phyloP scores from a whole-genome alignment of 1,140 invertebrate genomes.

The Drosophila parvula region DNA sequence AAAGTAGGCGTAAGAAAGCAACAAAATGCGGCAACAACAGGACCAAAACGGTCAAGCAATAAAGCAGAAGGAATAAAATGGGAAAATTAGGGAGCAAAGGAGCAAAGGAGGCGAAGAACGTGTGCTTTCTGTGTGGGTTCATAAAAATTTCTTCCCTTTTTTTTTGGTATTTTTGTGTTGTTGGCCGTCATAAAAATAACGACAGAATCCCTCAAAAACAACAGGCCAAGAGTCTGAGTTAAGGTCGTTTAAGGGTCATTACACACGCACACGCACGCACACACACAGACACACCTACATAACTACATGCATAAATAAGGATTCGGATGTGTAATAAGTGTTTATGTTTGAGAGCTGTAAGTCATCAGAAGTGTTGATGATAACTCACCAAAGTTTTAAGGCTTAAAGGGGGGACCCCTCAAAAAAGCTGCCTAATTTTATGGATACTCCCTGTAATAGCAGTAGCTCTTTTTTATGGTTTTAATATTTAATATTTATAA shows the following conservation, averaged over 20 bases:
- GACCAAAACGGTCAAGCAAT: constrained; percentile 24
- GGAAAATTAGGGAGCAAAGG: constrained; percentile 3
- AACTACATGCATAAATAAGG: neutral
- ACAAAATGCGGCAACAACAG: constrained; percentile 30
- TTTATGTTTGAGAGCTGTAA: constrained; percentile 27
- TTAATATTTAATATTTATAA: constrained; percentile 1
- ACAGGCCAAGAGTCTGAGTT: constrained; percentile 35
- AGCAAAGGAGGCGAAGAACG: constrained; percentile 19
- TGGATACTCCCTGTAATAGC: neutral
- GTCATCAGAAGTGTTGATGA: constrained; percentile 42
- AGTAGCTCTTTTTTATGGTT: neutral
- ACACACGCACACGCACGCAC: constrained; percentile 23
- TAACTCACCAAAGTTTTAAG: constrained; percentile 28
- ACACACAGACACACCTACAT: neutral
- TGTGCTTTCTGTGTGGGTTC: constrained; percentile 44
- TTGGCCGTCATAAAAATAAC: constrained; percentile 44
- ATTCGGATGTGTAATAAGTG: constrained; percentile 20
- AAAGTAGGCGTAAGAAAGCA: constrained; percentile 42
- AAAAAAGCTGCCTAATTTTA: constrained; percentile 29
- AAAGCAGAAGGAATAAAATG: constrained; percentile 22
- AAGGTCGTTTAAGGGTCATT: constrained; percentile 72
- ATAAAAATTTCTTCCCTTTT: constrained; percentile 29
- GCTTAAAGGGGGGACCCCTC: neutral
- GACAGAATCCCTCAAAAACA: constrained; percentile 49
- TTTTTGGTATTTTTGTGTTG: neutral